Evolutionary conservation across 1,140 invertebrate genomes (phyloP), one percentile per base, ranked within the genome.

Genomic region (Ceratoteleas bidentatus): DNA sequence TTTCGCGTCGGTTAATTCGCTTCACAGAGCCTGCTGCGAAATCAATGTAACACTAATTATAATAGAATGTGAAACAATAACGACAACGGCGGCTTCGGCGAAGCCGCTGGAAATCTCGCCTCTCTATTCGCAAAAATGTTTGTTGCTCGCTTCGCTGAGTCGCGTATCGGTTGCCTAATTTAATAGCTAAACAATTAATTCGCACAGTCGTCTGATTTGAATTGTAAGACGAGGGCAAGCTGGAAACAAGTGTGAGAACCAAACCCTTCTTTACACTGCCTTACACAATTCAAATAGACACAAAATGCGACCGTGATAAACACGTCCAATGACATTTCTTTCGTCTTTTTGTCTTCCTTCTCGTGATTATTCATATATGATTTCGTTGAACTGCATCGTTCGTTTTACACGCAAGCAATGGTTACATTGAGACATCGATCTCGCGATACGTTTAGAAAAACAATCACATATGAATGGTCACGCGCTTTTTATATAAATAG

Each of bases 1-100:
- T 77, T 82, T 77, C 74, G 50, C 54, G 38, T 73, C 32, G 60
- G 7, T 72, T 60, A 43, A 73, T 45, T 61, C 69, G 58, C 66
- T 82, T 82, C 80, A 82, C 80, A 82, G 80, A 78, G 68, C 80
- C 80, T 72, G 80, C 80, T 82, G 80, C 69, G 80, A 82, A 77
- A 73, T 74, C 64, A 66, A 76, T 73, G 64, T 65, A 53, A 72
- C 60, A 60, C 60, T 75, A 65, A 60, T 61, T 54, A 66, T 38
- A 81, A 81, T 75, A 70, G 70, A 75, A 70, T 81, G 40, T 81
- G 58, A 81, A 76, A 76, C 58, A 61, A 81, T 72, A 81, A 81
- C 78, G 45, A 70, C 57, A 66, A 66, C 40, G 64, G 69, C 52
- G 49, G 10, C 0, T 16, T 6, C 9, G 45, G n/a, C 43, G 3